These are phyloP conservation scores for Apamea sordens DNA, from an alignment of 2,888 invertebrate genomes.

Conservation along the genomic window DNA sequence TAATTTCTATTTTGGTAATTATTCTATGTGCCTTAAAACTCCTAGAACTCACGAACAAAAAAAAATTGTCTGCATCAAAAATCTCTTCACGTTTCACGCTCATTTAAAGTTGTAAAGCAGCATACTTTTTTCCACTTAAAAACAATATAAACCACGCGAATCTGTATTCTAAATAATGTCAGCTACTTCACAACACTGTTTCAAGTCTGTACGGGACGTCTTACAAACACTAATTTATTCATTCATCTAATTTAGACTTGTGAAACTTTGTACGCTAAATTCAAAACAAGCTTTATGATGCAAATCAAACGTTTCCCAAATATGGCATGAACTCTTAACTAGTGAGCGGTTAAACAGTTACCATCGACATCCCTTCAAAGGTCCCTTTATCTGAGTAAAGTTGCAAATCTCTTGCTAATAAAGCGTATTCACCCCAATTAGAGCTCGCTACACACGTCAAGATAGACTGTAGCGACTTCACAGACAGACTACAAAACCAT, in stretches of 20 bases:
- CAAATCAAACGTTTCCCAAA: constrained; percentile 71
- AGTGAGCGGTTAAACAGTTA: constrained; percentile 75
- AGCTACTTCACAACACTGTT: constrained; percentile 34
- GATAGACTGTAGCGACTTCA: constrained; percentile 14
- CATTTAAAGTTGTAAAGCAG: not conserved
- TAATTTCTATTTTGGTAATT: not conserved
- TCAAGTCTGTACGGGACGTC: constrained; percentile 36
- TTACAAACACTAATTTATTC: constrained; percentile 63
- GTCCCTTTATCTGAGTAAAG: constrained; percentile 77
- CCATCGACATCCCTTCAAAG: constrained; percentile 78
- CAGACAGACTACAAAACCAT: constrained; percentile 25
- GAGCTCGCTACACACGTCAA: constrained; percentile 52
- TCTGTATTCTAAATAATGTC: constrained; percentile 30
- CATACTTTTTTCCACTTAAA: not conserved
- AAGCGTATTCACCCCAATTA: constrained; percentile 81
- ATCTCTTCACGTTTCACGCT: not conserved
- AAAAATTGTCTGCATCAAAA: not conserved
- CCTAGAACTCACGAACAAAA: not conserved
- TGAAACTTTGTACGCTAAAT: constrained; percentile 61
- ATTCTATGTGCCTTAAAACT: not conserved
- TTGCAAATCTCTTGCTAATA: constrained; percentile 80
- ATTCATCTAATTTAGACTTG: constrained; percentile 65
- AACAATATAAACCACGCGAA: constrained; percentile 5
- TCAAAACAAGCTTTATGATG: constrained; percentile 68
- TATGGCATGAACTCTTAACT: constrained; percentile 75